Percentiles rank a stretch among this genome's conserved stretches.
Conservation (phyloP, 1,140 invertebrate genomes). For the Gyrodactylus salaris region DNA sequence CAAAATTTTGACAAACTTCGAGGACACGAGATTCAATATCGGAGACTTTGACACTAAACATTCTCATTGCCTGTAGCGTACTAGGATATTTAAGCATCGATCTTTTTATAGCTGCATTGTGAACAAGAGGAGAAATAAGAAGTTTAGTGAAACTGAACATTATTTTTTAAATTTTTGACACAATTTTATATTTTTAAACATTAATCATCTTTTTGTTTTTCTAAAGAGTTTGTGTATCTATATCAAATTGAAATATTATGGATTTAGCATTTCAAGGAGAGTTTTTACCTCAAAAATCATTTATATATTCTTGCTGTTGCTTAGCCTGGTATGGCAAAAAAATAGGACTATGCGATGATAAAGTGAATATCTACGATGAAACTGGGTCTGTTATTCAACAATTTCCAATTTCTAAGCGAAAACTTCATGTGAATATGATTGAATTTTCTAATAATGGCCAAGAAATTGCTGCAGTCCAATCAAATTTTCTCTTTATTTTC, state of each 20-base stretch:
- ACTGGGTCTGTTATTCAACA: neutral
- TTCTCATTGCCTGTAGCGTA: neutral
- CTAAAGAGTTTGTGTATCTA: neutral
- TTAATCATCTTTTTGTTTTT: neutral
- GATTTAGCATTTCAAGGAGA: neutral
- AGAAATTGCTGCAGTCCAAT: neutral
- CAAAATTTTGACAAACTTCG: neutral
- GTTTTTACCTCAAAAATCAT: neutral
- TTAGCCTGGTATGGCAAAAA: neutral
- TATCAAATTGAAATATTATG: neutral
- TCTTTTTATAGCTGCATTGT: neutral
- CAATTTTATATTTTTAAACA: neutral
- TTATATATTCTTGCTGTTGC: neutral
- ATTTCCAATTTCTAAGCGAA: neutral
- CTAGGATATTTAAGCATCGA: neutral
- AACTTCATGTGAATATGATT: neutral
- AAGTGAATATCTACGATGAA: neutral
- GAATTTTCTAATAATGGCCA: neutral
- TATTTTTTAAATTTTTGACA: neutral
- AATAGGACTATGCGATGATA: neutral
- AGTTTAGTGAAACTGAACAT: neutral
- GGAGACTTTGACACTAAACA: neutral
- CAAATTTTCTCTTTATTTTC: no score
- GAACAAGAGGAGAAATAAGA: neutral
- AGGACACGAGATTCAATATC: neutral